These are phyloP conservation scores for Rhyacophila evoluta DNA, from an alignment of 2,888 invertebrate species.

Conservation along the genomic window DNA sequence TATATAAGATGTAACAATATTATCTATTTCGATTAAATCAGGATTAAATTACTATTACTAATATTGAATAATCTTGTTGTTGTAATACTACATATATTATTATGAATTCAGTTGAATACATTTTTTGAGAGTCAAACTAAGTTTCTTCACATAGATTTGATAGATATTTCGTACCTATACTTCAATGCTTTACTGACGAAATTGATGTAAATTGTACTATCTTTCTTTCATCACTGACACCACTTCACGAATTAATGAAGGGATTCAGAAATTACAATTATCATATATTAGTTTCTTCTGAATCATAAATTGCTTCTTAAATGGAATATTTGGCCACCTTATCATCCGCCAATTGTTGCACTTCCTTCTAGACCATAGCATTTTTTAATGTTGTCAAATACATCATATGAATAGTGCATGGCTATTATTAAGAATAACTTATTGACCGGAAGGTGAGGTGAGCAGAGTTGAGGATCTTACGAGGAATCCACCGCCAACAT, in stretches of 20 bases:
- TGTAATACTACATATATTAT: not conserved
- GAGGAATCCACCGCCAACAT: no score
- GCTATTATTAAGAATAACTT: no score
- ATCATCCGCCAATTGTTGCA: no score
- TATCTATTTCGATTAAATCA: conserved; percentile 17
- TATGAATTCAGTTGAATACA: not conserved
- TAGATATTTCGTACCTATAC: not conserved
- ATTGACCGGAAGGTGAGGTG: no score
- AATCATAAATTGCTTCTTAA: no score
- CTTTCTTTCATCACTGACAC: not conserved
- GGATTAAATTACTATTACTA: conserved; percentile 7
- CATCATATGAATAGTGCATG: no score
- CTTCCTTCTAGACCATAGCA: no score
- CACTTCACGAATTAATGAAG: not conserved
- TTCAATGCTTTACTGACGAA: conserved; percentile 12
- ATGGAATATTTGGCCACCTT: no score
- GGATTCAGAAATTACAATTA: conserved; percentile 10
- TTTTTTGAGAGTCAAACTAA: not conserved
- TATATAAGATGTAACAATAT: conserved; percentile 20
- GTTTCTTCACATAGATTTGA: not conserved
- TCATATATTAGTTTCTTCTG: no score
- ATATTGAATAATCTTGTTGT: not conserved
- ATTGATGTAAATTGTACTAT: not conserved
- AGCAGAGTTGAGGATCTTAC: no score
- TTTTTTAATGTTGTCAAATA: no score